Percentiles rank a stretch among this genome's conserved stretches.
These are phyloP conservation scores for Callithrix jacchus DNA, from an alignment of 2,113 vertebrate species.

Conservation along the genomic window DNA sequence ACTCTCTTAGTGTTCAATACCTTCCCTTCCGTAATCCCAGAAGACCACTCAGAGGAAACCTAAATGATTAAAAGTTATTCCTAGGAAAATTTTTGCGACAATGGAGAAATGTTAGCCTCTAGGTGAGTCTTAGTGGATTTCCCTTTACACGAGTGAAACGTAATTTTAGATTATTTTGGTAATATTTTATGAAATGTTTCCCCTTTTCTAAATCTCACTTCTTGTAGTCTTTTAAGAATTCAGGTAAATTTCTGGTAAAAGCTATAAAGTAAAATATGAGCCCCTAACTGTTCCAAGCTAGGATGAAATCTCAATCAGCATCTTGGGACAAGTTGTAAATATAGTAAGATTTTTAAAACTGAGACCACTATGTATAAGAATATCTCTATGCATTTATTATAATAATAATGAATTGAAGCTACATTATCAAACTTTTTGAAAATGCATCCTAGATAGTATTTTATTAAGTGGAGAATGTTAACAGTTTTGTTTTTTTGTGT, in stretches of 20 bases:
- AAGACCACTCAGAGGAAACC: not conserved
- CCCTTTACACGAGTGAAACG: not conserved
- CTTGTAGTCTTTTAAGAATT: not conserved
- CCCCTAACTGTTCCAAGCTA: not conserved
- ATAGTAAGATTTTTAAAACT: slow-evolving; percentile 12
- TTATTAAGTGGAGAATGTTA: not conserved
- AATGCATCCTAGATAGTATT: not conserved
- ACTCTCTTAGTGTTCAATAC: not conserved
- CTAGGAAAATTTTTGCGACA: not conserved
- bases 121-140: not conserved
- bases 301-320: not conserved
- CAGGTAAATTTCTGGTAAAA: not conserved
- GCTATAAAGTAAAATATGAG: not conserved
- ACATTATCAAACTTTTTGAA: not conserved
- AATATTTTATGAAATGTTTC: not conserved
- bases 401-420: slow-evolving; percentile 10
- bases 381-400: not conserved
- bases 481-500: not conserved
- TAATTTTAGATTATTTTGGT: slow-evolving; percentile 4
- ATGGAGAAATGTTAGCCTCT: not conserved
- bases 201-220: not conserved
- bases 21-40: not conserved
- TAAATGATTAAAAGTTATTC: not conserved
- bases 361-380: not conserved
- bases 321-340: slow-evolving; percentile 18